Base-by-base conservation (phyloP, 1,140 invertebrate genomes). In the Dinoponera quadriceps region DNA sequence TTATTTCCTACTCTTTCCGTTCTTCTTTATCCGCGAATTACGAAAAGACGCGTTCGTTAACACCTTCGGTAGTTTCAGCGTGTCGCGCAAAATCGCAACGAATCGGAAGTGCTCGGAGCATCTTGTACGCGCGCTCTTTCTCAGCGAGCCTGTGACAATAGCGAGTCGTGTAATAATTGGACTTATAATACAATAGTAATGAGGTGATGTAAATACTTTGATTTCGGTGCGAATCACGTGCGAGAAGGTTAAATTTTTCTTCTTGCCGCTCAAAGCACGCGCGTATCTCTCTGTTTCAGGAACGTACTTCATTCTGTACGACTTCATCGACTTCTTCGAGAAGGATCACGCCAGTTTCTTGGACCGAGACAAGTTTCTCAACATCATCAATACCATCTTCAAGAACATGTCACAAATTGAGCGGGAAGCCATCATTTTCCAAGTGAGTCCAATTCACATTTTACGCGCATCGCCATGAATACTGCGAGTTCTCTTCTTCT, bases 271-370 rank as follows among this genome's bases (percentile, higher is more conserved):
- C 38, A 3, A 44, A 44, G 0, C 38, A 44, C 7, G 7, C 38
- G 1, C n/a, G 54, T 27, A 20, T 20, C n/a, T 71, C 62, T 84
- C 4, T 94, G 93, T 95, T 95, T 48, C 96, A 98, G 97, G 97
- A 84, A 98, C 97, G 2, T 98, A 98, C 94, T 98, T 98, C 93
- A 96, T 98, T 89, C 95, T 98, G 44, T 98, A 98, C 95, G 97
- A 98, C 93, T 98, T 98, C 93, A 96, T 98, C 88, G 97, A 98
- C 92, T 97, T 97, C 93, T 98, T 98, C 89, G 97, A 98, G 92
- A 98, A 98, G 92, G 97, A 98, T 92, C 96, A 96, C 48, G 96
- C 97, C 1, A 98, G 96, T 91, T 96, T 96, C 87, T 93, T 98
- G 83, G 96, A 97, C 82, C 95, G 97, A 73, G 97, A 98, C 82